phyloP scores from a whole-genome alignment of 2,797 vertebrate genomes.

The Remorina albescens region DNA sequence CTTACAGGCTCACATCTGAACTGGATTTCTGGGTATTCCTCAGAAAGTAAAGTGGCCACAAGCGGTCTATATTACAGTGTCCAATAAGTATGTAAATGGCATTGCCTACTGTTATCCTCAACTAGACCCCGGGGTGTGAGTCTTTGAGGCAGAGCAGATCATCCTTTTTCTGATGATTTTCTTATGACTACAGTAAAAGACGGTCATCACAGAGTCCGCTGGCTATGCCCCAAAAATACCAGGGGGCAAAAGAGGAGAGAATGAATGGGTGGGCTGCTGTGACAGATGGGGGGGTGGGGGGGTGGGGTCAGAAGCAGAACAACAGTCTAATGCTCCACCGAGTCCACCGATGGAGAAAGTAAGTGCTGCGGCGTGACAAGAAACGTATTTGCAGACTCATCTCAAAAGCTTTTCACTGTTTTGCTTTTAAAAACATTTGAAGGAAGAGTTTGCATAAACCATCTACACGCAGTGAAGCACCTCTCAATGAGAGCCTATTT shows the following conservation, averaged over 20 bases:
- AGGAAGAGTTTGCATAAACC: not conserved
- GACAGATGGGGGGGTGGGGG: conserved; percentile 66
- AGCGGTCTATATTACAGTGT: conserved; percentile 7
- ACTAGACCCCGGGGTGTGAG: conserved; percentile 11
- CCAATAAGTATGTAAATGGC: conserved; percentile 19
- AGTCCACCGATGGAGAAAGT: conserved; percentile 51
- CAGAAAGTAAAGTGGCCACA: not conserved
- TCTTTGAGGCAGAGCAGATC: conserved; percentile 19
- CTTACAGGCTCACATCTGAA: not conserved
- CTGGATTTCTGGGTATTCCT: not conserved
- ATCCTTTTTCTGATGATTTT: conserved; percentile 42
- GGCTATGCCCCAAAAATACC: conserved; percentile 55
- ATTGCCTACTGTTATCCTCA: conserved; percentile 20
- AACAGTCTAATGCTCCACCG: conserved; percentile 63
- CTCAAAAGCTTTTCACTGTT: conserved; percentile 29
- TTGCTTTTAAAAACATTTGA: not conserved
- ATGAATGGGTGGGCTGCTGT: conserved; percentile 59
- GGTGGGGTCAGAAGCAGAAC: conserved; percentile 68
- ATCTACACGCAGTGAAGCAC: conserved; percentile 39
- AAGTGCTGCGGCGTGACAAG: conserved; percentile 28
- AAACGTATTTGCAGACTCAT: conserved; percentile 12
- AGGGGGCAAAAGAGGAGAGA: conserved; percentile 36
- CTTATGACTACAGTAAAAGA: conserved; percentile 52
- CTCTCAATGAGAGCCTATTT: conserved; percentile 40
- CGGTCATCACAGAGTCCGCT: conserved; percentile 39